These are phyloP conservation scores for Heliconius charithonia DNA, from an alignment of 2,888 invertebrate species.

Conservation along the genomic window DNA sequence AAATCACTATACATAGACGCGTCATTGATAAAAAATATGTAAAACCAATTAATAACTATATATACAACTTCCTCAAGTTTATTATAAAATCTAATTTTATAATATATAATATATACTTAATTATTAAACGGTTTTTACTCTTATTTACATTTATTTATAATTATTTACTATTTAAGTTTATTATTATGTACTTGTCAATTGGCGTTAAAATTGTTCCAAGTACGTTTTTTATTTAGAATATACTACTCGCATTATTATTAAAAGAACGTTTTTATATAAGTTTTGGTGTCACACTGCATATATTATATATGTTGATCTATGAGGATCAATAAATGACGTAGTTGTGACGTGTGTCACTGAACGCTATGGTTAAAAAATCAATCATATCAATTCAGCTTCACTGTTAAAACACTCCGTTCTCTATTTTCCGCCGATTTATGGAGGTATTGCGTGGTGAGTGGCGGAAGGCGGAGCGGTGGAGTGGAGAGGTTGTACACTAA, in stretches of 20 bases:
- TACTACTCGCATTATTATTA: background rate
- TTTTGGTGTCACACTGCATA: too few species aligned
- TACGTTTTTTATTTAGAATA: too few species aligned
- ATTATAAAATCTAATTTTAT: conserved; percentile 9
- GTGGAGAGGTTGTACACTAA: background rate
- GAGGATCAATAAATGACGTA: background rate
- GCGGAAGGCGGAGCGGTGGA: background rate
- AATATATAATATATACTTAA: background rate
- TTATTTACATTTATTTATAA: too few species aligned
- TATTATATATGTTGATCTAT: too few species aligned
- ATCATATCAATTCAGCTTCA: too few species aligned
- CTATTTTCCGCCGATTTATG: too few species aligned
- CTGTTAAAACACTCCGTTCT: too few species aligned
- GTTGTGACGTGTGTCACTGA: background rate
- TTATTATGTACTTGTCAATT: background rate
- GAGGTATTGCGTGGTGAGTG: too few species aligned
- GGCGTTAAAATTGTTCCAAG: background rate
- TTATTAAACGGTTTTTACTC: too few species aligned
- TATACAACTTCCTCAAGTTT: conserved; percentile 3
- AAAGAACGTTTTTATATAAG: background rate
- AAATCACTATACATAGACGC: conserved; percentile 2
- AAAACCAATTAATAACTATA: conserved; percentile 8
- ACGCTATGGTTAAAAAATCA: too few species aligned
- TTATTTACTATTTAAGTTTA: background rate
- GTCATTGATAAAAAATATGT: background rate